These are phyloP conservation scores for Melinaea menophilus DNA, from an alignment of 2,888 invertebrate species.

Conservation along the genomic window DNA sequence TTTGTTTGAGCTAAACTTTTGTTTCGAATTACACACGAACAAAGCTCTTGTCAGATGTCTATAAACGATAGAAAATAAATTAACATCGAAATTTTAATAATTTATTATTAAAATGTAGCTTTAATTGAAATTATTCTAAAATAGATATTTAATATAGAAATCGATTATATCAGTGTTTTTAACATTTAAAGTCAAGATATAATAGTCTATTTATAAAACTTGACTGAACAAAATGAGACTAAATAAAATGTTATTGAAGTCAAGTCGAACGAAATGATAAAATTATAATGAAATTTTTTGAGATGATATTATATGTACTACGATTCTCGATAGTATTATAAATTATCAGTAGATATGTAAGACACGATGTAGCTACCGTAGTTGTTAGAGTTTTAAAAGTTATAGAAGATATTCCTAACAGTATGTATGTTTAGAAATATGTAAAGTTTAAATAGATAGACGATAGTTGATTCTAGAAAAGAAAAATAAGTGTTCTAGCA, in stretches of 20 bases:
- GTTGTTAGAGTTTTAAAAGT: conserved; percentile 5
- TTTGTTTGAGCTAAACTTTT: too few relatives aligned
- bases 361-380: conserved; percentile 10
- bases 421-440: conserved; percentile 3
- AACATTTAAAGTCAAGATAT: conserved; percentile 18
- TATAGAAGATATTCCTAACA: conserved; percentile 10
- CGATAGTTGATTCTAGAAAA: background rate
- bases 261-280: conserved; percentile 16
- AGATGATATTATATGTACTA: conserved; percentile 6
- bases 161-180: conserved; percentile 11
- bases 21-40: background rate
- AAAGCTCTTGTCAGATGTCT: background rate
- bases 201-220: conserved; percentile 28
- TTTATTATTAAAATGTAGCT: conserved; percentile 30
- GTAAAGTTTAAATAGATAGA: conserved; percentile 6
- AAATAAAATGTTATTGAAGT: conserved; percentile 39
- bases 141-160: conserved; percentile 39
- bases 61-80: background rate
- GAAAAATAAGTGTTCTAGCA: background rate
- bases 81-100: conserved; percentile 31
- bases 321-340: background rate
- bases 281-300: conserved; percentile 10
- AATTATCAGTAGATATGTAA: conserved; percentile 20
- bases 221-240: conserved; percentile 58
- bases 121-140: conserved; percentile 47